These are phyloP conservation scores for Hirtodrosophila duncani DNA, from an alignment of 2,888 invertebrate genomes.

Conservation along the genomic window DNA sequence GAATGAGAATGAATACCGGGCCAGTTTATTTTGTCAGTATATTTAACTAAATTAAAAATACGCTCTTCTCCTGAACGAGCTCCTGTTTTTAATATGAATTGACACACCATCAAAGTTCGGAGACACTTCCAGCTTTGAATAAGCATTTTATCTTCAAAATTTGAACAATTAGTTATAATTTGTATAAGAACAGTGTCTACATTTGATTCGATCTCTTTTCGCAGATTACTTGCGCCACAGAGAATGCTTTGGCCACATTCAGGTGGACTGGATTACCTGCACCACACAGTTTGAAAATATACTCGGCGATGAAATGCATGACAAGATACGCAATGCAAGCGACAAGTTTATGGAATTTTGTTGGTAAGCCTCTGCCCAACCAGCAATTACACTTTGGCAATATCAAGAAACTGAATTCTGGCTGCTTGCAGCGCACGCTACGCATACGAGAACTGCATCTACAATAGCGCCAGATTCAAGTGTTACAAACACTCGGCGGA, in stretches of 20 bases:
- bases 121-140: no score
- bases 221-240: slow-evolving; percentile 76
- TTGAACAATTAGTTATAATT: neutral
- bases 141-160: no score
- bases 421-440: slow-evolving; percentile 72
- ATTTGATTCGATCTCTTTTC: slow-evolving; percentile 9
- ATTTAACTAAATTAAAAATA: no score
- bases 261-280: slow-evolving; percentile 76
- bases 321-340: slow-evolving; percentile 64
- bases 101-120: no score
- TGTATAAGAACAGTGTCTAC: neutral
- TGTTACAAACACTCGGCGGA: slow-evolving; percentile 76
- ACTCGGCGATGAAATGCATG: slow-evolving; percentile 73
- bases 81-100: no score
- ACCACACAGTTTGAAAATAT: slow-evolving; percentile 74
- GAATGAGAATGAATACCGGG: no score
- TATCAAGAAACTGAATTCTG: no score
- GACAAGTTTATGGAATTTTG: slow-evolving; percentile 77
- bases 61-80: no score
- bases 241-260: slow-evolving; percentile 76
- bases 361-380: no score
- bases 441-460: slow-evolving; percentile 78
- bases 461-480: slow-evolving; percentile 77
- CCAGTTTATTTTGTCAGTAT: no score
- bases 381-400: neutral